Conservation (phyloP, 2,113 vertebrate species). For the Gopherus flavomarginatus region DNA sequence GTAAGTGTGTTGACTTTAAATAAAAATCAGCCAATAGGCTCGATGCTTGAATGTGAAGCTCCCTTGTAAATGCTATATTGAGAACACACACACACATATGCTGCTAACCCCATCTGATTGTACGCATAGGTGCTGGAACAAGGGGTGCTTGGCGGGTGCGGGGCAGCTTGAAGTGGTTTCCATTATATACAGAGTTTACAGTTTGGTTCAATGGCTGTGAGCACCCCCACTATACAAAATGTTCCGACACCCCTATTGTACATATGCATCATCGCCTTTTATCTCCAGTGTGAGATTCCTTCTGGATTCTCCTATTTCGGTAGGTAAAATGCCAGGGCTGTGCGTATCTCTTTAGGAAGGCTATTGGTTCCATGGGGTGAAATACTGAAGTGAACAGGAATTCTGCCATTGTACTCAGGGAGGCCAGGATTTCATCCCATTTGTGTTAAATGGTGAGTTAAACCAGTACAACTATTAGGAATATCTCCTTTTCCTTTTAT, state of each 20-base stretch:
- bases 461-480: background rate
- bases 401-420: accelerated
- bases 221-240: too few relatives aligned
- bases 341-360: background rate
- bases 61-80: background rate
- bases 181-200: too few relatives aligned
- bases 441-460: background rate
- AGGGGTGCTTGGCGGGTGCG: too few relatives aligned
- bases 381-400: background rate
- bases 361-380: background rate
- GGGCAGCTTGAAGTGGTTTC: too few relatives aligned
- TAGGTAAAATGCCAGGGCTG: background rate
- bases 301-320: background rate
- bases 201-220: too few relatives aligned
- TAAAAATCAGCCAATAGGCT: background rate
- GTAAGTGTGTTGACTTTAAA: background rate
- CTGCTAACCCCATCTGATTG: background rate
- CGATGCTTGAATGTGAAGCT: background rate
- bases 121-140: background rate
- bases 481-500: background rate
- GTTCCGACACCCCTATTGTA: background rate
- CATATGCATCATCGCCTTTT: background rate
- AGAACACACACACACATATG: accelerated
- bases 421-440: background rate
- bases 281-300: background rate